A percentile compares a stretch with the other conserved stretches of the same genome.
Evolutionary conservation across 2,113 vertebrate species (phyloP).

Genomic region (human): GRCh38 chr1:192062501-192063000

Average conservation of each 20-base stretch:
- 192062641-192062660: background rate
- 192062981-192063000: background rate
- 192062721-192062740: background rate
- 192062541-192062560: background rate
- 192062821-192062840: background rate
- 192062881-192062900: background rate
- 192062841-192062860: background rate
- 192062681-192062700: background rate
- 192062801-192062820: background rate
- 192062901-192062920: background rate
- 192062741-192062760: background rate
- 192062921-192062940: background rate
- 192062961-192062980: background rate
- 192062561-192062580: background rate
- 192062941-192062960: background rate
- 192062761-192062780: background rate
- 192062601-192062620: background rate
- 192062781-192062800: background rate
- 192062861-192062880: background rate
- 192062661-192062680: background rate
- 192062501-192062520: conserved; percentile 27
- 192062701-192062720: background rate
- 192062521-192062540: background rate
- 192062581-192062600: background rate
- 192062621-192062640: background rate